These are phyloP conservation scores for Idaea dimidiata DNA, from an alignment of 2,888 invertebrate species.

Conservation along the genomic window DNA sequence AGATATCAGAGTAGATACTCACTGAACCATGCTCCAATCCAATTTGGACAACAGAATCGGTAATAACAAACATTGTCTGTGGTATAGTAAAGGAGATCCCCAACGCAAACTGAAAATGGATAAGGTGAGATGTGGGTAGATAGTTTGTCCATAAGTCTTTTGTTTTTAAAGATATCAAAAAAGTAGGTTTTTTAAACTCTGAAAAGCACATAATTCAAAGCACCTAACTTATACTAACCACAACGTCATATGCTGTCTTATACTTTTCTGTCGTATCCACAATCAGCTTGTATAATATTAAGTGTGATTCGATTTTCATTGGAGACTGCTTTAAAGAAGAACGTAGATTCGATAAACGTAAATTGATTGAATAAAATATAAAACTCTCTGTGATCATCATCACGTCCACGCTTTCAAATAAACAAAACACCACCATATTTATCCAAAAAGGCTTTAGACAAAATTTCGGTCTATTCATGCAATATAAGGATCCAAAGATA, in stretches of 20 bases:
- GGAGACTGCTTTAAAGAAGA: background rate
- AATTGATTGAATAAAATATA: background rate
- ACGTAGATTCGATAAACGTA: background rate
- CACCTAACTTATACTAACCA: background rate
- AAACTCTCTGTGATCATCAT: background rate
- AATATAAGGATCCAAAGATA: background rate
- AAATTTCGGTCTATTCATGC: background rate
- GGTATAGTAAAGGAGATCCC: background rate
- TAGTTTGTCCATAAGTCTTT: no score
- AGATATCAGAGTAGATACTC: background rate
- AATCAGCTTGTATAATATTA: background rate
- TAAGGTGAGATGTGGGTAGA: no score
- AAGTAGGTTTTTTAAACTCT: no score
- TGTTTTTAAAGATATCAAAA: no score
- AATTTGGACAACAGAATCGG: background rate
- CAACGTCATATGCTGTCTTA: background rate
- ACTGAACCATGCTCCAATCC: background rate
- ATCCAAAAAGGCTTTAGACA: background rate
- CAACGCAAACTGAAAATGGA: background rate
- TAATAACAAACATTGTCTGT: background rate
- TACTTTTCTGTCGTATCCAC: background rate
- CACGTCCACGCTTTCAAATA: background rate
- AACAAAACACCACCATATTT: background rate
- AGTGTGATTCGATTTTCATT: background rate
- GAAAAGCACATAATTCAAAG: background rate